phyloP scores from a whole-genome alignment of 2,888 invertebrate genomes.

The Pocota personata region DNA sequence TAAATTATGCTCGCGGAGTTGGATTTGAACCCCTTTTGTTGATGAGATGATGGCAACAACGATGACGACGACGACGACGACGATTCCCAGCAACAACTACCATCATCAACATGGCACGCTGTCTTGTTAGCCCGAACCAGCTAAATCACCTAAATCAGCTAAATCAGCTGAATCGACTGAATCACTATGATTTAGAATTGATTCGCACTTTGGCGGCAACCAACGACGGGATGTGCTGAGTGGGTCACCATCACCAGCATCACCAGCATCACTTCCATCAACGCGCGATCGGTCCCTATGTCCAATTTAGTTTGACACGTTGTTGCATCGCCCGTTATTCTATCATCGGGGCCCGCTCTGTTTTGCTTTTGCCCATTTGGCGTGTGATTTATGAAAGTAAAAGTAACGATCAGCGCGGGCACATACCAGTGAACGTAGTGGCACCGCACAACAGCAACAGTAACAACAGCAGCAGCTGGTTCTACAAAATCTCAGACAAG shows the following conservation, averaged over 20 bases:
- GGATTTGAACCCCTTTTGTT: constrained; percentile 8
- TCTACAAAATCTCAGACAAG: constrained; percentile 73
- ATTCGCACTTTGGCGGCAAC: constrained; percentile 74
- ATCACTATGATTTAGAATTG: constrained; percentile 74
- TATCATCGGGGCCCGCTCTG: constrained; percentile 44
- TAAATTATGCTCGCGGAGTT: constrained; percentile 56
- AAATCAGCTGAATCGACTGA: constrained; percentile 52
- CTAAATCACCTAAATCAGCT: constrained; percentile 46
- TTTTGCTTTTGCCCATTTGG: constrained; percentile 60
- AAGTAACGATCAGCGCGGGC: constrained; percentile 64
- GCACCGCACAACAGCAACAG: background rate
- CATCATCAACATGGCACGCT: constrained; percentile 21
- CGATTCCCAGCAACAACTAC: constrained; percentile 8
- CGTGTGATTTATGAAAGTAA: constrained; percentile 75
- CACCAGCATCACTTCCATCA: background rate
- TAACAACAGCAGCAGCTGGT: constrained; percentile 64
- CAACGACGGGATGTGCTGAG: constrained; percentile 56
- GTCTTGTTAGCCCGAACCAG: constrained; percentile 47
- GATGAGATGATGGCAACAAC: constrained; percentile 14
- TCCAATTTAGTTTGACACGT: constrained; percentile 73
- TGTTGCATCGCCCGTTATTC: constrained; percentile 61
- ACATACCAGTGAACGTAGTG: constrained; percentile 14
- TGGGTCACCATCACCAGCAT: constrained; percentile 50
- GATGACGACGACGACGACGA: constrained; percentile 14
- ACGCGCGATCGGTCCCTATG: constrained; percentile 50